A percentile compares a stretch with the other conserved stretches of the same genome.
Evolutionary conservation across 2,888 invertebrate species (phyloP).

Genomic region (Meiosimyza decipiens): DNA sequence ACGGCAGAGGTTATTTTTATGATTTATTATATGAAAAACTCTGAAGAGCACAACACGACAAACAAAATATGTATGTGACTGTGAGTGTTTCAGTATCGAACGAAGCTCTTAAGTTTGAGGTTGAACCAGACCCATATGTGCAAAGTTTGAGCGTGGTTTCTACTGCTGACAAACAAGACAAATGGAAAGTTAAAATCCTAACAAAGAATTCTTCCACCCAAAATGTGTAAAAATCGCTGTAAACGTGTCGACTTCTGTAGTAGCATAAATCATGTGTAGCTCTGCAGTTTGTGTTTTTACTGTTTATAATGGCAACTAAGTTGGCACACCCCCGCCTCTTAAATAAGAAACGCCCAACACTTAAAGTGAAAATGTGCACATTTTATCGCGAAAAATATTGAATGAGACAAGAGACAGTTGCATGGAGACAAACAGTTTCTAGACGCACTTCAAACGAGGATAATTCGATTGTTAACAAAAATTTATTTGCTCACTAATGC

Average conservation of each 20-base stretch:
- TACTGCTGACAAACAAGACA: conserved; percentile 24
- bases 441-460: conserved; percentile 24
- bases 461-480: conserved; percentile 43
- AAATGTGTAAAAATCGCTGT: not conserved
- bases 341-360: not conserved
- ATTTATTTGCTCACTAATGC: conserved; percentile 35
- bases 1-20: conserved; percentile 46
- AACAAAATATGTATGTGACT: conserved; percentile 39
- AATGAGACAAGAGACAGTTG: not conserved
- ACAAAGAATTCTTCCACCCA: too few species aligned
- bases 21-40: conserved; percentile 54
- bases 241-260: conserved; percentile 24
- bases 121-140: conserved; percentile 24
- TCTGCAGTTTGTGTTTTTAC: too few species aligned
- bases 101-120: conserved; percentile 25
- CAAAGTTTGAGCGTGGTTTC: too few species aligned
- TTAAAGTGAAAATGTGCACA: not conserved
- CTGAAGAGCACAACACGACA: conserved; percentile 25
- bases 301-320: too few species aligned
- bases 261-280: not conserved
- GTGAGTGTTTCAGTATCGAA: conserved; percentile 10
- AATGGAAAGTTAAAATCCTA: conserved; percentile 11
- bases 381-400: not conserved
- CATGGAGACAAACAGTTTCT: conserved; percentile 13
- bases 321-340: not conserved